Percentiles rank a stretch among this genome's conserved stretches.
phyloP scores from a whole-genome alignment of 1,140 invertebrate species.

The Musca vetustissima region DNA sequence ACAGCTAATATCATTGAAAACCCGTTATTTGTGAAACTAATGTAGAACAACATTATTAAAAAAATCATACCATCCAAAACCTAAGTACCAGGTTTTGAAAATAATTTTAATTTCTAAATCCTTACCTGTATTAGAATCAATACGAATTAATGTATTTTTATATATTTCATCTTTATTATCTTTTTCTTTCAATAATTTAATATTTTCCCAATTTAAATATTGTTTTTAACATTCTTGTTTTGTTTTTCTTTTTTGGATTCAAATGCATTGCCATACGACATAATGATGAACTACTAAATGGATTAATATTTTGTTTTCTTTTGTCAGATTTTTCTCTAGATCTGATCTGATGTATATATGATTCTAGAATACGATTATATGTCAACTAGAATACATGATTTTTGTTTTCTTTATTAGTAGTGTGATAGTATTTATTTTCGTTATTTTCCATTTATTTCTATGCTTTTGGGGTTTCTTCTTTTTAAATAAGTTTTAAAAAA shows the following conservation, averaged over 20 bases:
- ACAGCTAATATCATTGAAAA: too few relatives aligned
- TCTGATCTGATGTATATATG: too few relatives aligned
- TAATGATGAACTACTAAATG: slow-evolving; percentile 4
- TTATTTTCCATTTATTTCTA: not conserved
- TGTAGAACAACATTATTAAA: too few relatives aligned
- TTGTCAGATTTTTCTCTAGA: too few relatives aligned
- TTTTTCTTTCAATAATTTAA: slow-evolving; percentile 16
- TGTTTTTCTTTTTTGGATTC: slow-evolving; percentile 13
- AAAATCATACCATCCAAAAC: too few relatives aligned
- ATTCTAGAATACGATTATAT: too few relatives aligned
- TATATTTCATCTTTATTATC: slow-evolving; percentile 16
- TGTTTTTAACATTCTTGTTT: slow-evolving; percentile 19
- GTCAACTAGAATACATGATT: too few relatives aligned
- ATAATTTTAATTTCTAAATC: too few relatives aligned
- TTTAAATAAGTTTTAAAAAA: slow-evolving; percentile 12
- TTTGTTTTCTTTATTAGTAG: too few relatives aligned
- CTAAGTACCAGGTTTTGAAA: too few relatives aligned
- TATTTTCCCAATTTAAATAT: slow-evolving; percentile 13
- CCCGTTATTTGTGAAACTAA: too few relatives aligned
- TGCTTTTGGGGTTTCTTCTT: not conserved
- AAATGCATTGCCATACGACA: slow-evolving; percentile 17
- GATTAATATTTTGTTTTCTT: slow-evolving; percentile 7
- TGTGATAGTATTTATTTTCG: not conserved
- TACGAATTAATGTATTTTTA: not conserved
- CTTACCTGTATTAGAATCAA: too few relatives aligned